These are phyloP conservation scores for Athrips mouffetella DNA, from an alignment of 2,888 invertebrate genomes.

Conservation along the genomic window DNA sequence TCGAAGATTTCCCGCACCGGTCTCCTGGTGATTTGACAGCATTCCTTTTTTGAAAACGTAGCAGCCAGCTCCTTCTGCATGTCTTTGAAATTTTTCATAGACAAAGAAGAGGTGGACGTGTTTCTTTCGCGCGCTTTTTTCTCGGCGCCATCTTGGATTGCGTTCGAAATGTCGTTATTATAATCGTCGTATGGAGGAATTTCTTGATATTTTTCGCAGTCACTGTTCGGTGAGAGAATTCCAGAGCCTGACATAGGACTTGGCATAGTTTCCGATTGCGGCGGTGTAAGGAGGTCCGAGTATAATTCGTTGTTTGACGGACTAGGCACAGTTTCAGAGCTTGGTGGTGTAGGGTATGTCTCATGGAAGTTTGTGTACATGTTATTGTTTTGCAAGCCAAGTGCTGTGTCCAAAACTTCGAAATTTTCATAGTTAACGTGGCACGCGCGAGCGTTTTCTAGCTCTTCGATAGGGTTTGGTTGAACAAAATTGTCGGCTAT, in stretches of 20 bases:
- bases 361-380: background rate
- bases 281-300: constrained; percentile 49
- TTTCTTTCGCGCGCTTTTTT: constrained; percentile 33
- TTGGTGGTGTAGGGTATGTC: constrained; percentile 8
- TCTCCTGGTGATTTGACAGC: constrained; percentile 47
- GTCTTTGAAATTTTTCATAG: constrained; percentile 61
- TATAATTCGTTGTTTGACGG: constrained; percentile 9
- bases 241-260: constrained; percentile 54
- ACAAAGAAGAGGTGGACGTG: constrained; percentile 38
- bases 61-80: constrained; percentile 54
- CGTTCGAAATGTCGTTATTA: constrained; percentile 24
- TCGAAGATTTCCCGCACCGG: constrained; percentile 49
- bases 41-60: constrained; percentile 52
- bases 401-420: constrained; percentile 21
- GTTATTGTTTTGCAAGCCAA: background rate
- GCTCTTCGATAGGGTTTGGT: constrained; percentile 35
- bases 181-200: constrained; percentile 39
- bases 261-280: constrained; percentile 49
- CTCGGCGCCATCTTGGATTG: constrained; percentile 22
- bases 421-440: constrained; percentile 31
- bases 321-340: background rate
- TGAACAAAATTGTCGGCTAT: constrained; percentile 14
- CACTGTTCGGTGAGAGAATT: constrained; percentile 47
- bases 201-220: constrained; percentile 58
- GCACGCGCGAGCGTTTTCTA: constrained; percentile 25